Base-by-base conservation (phyloP, 2,888 invertebrate genomes). In the Myopa testacea region DNA sequence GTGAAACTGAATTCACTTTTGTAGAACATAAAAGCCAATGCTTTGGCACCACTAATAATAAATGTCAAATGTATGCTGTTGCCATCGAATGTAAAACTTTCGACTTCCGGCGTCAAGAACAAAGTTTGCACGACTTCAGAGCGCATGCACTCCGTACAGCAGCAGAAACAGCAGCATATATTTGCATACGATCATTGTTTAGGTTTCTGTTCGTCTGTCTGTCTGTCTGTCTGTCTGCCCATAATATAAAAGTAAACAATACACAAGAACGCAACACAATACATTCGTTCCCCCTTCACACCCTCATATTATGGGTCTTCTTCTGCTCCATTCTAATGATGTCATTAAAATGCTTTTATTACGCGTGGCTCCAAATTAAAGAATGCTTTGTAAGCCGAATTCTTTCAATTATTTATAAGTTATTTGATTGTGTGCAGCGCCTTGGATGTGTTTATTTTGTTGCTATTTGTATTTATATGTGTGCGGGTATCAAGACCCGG, bases 261-360 rank as follows among this genome's bases (percentile, higher is more conserved):
- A 45, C 45, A 3, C 6, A 45, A 26, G 1, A 26, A 26, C 26
- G 26, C 26, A 26, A 26, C 26, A 26, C 26, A 45, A 45, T 10
- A 14, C n/a, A 14, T 55, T n/a, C 6, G 14, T 55, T 55, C 55
- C 55, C 55, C 4, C 16, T 12, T 55, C 55, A 50, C 8, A 8
- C 8, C 50, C 14, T 50, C 26, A 26, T 50, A 10, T 50, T 14
- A 3, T 14, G 50, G 8, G 2, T 50, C 55, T 55, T 16, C n/a
- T 55, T 55, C 55, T 16, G 14, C n/a, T 55, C 55, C 55, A n/a
- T 55, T n/a, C 55, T 55, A 55, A 55, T 55, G 55, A 55, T 55
- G 55, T n/a, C 55, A 55, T 55, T 55, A 55, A n/a, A 55, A 55
- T 55, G 65, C 65, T 37, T 65, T 62, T 62, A 62, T 62, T 65